Conservation (phyloP, 2,888 invertebrate species). For the Bimastos eiseni region DNA sequence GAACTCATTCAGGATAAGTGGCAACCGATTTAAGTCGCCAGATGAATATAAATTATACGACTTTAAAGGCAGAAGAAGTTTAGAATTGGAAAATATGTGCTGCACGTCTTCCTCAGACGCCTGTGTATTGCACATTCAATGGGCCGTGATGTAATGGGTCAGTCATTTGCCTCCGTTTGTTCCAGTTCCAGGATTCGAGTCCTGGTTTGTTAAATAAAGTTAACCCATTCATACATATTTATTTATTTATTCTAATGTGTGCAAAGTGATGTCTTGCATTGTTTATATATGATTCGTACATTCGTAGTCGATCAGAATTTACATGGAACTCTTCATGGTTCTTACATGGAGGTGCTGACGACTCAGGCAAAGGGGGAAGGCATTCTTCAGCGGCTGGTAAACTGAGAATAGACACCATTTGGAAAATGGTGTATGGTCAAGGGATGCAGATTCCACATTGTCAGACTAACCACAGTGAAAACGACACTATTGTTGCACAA, state of each 20-base stretch:
- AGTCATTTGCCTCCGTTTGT: neutral
- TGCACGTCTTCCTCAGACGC: neutral
- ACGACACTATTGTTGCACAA: no score
- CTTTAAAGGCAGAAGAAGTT: neutral
- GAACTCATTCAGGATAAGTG: neutral
- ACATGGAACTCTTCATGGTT: no score
- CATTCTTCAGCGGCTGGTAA: no score
- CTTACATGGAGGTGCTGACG: no score
- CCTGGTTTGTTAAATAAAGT: neutral
- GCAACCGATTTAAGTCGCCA: neutral
- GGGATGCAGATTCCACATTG: no score
- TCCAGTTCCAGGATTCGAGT: neutral
- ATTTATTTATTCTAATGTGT: neutral
- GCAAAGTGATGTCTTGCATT: neutral
- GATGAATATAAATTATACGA: constrained; percentile 2
- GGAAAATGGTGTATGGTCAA: no score
- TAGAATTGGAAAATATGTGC: neutral
- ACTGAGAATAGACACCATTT: no score
- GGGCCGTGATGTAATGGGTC: neutral
- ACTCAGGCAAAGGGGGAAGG: no score
- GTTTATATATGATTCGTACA: no score
- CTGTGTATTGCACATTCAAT: neutral
- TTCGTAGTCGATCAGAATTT: no score
- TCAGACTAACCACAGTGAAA: no score
- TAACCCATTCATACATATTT: neutral